These are phyloP conservation scores for Larimichthys crocea DNA, from an alignment of 2,113 vertebrate genomes.

Conservation along the genomic window DNA sequence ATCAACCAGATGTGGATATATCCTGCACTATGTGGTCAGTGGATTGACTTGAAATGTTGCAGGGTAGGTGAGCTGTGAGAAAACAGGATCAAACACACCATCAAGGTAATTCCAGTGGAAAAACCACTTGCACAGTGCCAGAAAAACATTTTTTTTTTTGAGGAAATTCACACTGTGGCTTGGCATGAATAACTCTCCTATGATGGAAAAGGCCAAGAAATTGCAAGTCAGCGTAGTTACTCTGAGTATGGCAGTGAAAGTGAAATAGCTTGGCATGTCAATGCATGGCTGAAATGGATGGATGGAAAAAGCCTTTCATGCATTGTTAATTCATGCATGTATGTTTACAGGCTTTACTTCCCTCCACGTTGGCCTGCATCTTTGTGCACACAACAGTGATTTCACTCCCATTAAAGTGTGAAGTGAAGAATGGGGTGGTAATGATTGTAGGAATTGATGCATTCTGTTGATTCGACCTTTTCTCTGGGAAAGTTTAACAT, in stretches of 20 bases:
- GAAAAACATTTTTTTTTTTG: too few species aligned
- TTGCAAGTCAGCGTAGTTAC: background rate
- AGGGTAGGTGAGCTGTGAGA: too few species aligned
- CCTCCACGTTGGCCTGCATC: background rate
- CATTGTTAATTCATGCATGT: background rate
- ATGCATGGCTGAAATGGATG: too few species aligned
- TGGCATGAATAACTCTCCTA: background rate
- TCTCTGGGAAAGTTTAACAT: background rate
- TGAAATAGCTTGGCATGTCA: too few species aligned
- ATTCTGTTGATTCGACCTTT: background rate
- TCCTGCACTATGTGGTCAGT: too few species aligned
- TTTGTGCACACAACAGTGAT: background rate
- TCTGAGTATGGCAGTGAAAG: background rate
- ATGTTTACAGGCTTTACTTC: background rate
- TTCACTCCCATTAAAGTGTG: background rate
- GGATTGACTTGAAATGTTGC: too few species aligned
- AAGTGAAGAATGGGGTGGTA: background rate
- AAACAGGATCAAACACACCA: too few species aligned
- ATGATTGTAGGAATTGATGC: background rate
- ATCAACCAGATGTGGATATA: background rate
- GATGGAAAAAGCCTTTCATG: too few species aligned
- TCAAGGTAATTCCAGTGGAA: too few species aligned
- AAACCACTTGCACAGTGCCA: too few species aligned
- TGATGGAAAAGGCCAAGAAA: background rate
- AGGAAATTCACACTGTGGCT: too few species aligned